Conservation (phyloP, 2,113 vertebrate species). For the Cebidichthys violaceus region DNA sequence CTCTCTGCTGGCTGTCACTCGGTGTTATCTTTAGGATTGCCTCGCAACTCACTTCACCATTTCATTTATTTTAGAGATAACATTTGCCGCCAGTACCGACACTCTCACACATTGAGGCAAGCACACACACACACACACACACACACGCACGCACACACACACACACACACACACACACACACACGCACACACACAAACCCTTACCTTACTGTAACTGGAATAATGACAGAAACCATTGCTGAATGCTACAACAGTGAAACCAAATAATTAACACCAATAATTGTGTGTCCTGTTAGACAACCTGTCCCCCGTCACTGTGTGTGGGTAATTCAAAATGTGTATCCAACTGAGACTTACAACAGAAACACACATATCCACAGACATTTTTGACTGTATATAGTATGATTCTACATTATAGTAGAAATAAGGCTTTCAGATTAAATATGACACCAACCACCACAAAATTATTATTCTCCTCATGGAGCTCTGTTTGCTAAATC, state of each 20-base stretch:
- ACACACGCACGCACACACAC: neutral
- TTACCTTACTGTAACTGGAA: constrained; percentile 28
- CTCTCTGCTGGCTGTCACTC: constrained; percentile 62
- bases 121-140: constrained; percentile 4
- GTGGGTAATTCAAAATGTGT: constrained; percentile 2
- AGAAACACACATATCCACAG: constrained; percentile 2
- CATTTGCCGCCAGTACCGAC: constrained; percentile 1
- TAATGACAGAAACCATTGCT: constrained; percentile 17
- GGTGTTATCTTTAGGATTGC: constrained; percentile 64
- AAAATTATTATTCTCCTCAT: constrained; percentile 62
- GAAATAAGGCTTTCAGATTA: constrained; percentile 40
- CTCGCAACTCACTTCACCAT: constrained; percentile 56
- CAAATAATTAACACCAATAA: constrained; percentile 2
- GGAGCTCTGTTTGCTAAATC: constrained; percentile 64
- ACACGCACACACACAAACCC: neutral
- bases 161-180: neutral
- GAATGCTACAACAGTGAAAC: constrained; percentile 18
- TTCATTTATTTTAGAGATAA: constrained; percentile 65
- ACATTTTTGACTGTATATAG: constrained; percentile 9
- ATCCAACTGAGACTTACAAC: neutral
- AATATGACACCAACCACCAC: constrained; percentile 38
- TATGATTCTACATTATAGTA: no score
- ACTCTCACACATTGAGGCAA: constrained; percentile 25
- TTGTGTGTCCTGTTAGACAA: constrained; percentile 27
- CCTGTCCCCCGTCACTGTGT: constrained; percentile 2